phyloP scores from a whole-genome alignment of 2,113 vertebrate species.

The Muntiacus muntjak region DNA sequence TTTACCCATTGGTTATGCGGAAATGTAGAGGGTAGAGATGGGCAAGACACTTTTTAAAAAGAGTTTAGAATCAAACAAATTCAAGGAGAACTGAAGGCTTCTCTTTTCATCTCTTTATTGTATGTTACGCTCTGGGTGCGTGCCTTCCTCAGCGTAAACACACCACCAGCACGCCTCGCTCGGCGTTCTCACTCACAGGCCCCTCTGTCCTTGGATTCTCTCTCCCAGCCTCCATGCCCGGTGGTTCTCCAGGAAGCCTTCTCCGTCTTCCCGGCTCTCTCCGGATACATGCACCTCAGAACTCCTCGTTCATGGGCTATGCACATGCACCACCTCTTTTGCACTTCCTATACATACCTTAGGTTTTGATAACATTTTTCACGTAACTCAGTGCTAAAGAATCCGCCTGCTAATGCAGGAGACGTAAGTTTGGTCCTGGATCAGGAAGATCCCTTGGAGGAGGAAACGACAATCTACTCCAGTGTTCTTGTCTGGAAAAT shows the following conservation, averaged over 20 bases:
- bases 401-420: background rate
- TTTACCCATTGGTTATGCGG: background rate
- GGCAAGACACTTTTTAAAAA: background rate
- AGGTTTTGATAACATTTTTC: background rate
- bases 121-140: background rate
- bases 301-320: background rate
- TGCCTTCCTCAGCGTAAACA: background rate
- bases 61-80: background rate
- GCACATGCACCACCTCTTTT: background rate
- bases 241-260: background rate
- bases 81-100: background rate
- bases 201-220: background rate
- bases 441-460: background rate
- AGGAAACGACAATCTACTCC: background rate
- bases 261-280: background rate
- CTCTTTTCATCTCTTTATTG: background rate
- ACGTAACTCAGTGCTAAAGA: background rate
- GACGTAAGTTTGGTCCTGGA: background rate
- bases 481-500: background rate
- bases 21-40: background rate
- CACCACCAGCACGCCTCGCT: background rate
- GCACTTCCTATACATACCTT: background rate
- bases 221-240: background rate
- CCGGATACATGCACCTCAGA: background rate
- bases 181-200: background rate